Evolutionary conservation across 2,113 vertebrate genomes (phyloP), one percentile per base, ranked within the genome.

Genomic region (Pseudopipra pipra): DNA sequence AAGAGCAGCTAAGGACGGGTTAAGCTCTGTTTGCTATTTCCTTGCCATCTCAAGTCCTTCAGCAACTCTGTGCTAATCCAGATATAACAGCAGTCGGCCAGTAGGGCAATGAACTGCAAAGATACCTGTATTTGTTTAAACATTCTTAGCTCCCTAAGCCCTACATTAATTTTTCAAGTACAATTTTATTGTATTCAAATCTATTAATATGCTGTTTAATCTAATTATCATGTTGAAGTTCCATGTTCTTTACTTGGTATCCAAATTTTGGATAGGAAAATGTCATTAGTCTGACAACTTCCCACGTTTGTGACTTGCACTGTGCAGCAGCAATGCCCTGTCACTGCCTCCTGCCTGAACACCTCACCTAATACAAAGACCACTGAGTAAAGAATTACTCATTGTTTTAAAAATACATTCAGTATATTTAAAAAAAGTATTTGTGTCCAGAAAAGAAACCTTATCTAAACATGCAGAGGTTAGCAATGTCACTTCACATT

Each of bases 401-500:
- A 59, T 31, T 66, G 62, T 75, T 95, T 96, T 61, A 96, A 93
- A 96, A 96, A 95, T 74, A 86, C 30, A 82, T 20, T 39, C 35
- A 5, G n/a, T 62, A 39, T 76, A 22, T 80, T 95, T 73, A 2
- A 2, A 61, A 82, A 65, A 65, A 37, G 17, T 43, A n/a, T 71
- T 67, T 76, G 19, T 54, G 30, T 72, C 76, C 47, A 67, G 66
- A 77, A 85, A 85, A 84, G 44, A 65, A 30, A 7, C 18, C 68
- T 87, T 61, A 85, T 71, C 77, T 82, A 90, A 95, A 96, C 41
- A 75, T 11, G 15, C 56, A 87, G 63, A 77, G 78, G 77, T 85
- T 93, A 91, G 79, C 70, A 84, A 70, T 52, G 75, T 63, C 91
- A 87, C 76, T 51, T 79, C 62, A 82, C 49, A 82, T 91, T 91